Evolutionary conservation across 1,140 invertebrate species (phyloP).

Genomic region (Riptortus pedestris): DNA sequence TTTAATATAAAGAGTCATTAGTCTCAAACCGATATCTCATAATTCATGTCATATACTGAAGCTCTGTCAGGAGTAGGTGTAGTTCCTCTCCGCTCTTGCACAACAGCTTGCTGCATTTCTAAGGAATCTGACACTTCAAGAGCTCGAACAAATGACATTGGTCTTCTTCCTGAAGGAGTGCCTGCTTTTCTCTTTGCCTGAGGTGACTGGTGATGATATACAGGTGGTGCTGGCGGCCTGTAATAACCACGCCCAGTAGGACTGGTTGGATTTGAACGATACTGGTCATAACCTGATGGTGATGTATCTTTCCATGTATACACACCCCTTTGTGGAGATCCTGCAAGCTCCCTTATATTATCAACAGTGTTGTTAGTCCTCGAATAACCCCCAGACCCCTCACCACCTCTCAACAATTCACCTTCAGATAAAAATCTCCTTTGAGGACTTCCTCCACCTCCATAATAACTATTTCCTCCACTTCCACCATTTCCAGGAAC

Average conservation of each 20-base stretch:
- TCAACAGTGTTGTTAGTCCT: constrained; percentile 46
- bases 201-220: constrained; percentile 43
- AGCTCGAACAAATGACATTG: constrained; percentile 85
- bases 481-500: constrained; percentile 41
- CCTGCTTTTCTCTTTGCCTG: constrained; percentile 50
- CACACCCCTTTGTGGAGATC: constrained; percentile 68
- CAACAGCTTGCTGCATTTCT: constrained; percentile 48
- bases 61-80: constrained; percentile 67
- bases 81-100: constrained; percentile 39
- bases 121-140: constrained; percentile 81
- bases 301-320: constrained; percentile 77
- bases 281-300: constrained; percentile 39
- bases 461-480: constrained; percentile 40
- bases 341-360: constrained; percentile 63
- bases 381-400: constrained; percentile 36
- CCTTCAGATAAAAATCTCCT: constrained; percentile 75
- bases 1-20: no score
- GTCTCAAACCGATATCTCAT: constrained; percentile 77
- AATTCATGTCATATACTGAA: constrained; percentile 90
- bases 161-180: constrained; percentile 46
- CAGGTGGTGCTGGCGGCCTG: constrained; percentile 43
- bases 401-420: constrained; percentile 53
- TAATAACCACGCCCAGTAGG: constrained; percentile 55
- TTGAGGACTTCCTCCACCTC: constrained; percentile 52
- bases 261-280: constrained; percentile 64